Conservation (phyloP, 2,113 vertebrate genomes). For the Reinhardtius hippoglossoides region DNA sequence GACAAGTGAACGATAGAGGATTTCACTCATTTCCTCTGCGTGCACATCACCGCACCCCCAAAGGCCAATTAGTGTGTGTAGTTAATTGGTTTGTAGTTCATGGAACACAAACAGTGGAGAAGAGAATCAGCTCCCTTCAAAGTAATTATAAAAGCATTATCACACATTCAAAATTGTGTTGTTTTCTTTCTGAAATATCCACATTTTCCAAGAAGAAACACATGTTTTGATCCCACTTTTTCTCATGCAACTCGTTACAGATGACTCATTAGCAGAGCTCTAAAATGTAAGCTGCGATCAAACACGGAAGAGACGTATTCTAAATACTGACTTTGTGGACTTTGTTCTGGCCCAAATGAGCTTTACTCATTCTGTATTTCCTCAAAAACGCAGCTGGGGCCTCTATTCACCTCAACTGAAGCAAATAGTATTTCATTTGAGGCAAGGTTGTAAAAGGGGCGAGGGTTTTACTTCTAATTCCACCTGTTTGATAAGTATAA, state of each 20-base stretch:
- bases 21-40: not conserved
- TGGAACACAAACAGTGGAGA: conserved; percentile 9
- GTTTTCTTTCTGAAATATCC: conserved; percentile 6
- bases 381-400: no score
- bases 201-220: conserved; percentile 7
- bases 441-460: not conserved
- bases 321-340: not conserved
- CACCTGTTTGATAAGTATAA: no score
- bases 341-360: not conserved
- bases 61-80: conserved; percentile 14
- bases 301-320: not conserved
- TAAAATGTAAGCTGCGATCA: not conserved
- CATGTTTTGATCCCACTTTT: conserved; percentile 1
- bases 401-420: no score
- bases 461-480: not conserved
- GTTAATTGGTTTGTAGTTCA: not conserved
- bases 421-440: not conserved
- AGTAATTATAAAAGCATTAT: conserved; percentile 19
- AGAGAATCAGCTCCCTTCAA: conserved; percentile 7
- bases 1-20: not conserved
- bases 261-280: not conserved
- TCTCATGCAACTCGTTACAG: not conserved
- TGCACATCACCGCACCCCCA: not conserved
- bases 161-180: not conserved
- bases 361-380: not conserved